phyloP scores from a whole-genome alignment of 2,888 invertebrate genomes.

The Fissipunctia ypsillon region DNA sequence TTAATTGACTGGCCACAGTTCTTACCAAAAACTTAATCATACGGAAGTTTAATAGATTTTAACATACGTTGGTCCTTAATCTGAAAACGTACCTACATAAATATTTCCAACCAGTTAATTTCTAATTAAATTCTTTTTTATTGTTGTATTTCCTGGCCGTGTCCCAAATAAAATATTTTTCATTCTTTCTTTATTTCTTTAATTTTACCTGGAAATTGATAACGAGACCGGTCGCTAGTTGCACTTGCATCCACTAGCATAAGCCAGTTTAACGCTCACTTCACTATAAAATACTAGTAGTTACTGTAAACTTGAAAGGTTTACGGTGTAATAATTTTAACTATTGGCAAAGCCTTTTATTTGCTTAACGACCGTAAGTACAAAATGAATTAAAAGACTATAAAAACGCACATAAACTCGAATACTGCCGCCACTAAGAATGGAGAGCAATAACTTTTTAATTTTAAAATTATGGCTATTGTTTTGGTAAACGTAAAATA shows the following conservation, averaged over 20 bases:
- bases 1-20: too few species aligned
- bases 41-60: too few species aligned
- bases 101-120: too few species aligned
- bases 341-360: slow-evolving; percentile 50
- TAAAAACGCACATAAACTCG: slow-evolving; percentile 50
- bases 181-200: too few species aligned
- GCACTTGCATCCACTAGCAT: background rate
- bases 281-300: slow-evolving; percentile 20
- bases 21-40: too few species aligned
- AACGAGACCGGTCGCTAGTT: background rate
- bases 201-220: background rate
- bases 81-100: too few species aligned
- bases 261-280: slow-evolving; percentile 14
- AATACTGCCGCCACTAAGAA: slow-evolving; percentile 21
- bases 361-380: slow-evolving; percentile 50
- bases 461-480: slow-evolving; percentile 24
- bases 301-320: slow-evolving; percentile 31
- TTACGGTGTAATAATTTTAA: slow-evolving; percentile 49
- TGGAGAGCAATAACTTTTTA: slow-evolving; percentile 19
- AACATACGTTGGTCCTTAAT: too few species aligned
- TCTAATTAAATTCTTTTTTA: too few species aligned
- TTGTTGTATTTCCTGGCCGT: too few species aligned
- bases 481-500: slow-evolving; percentile 9
- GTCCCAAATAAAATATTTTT: too few species aligned
- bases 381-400: slow-evolving; percentile 51